Percentiles rank a stretch among this genome's conserved stretches.
phyloP scores from a whole-genome alignment of 2,113 vertebrate genomes.

The Bettongia penicillata region DNA sequence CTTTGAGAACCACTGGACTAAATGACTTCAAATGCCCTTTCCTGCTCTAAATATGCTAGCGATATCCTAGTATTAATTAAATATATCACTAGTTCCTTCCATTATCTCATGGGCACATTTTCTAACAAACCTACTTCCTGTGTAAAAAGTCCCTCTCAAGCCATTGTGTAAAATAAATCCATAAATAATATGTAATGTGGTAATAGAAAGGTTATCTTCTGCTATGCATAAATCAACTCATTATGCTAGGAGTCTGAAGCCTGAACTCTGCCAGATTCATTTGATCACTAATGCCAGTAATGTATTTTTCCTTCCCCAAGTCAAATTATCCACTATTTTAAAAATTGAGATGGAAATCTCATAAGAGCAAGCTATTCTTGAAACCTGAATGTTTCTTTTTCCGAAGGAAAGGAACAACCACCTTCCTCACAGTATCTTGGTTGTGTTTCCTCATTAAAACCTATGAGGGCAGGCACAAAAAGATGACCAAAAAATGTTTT shows the following conservation, averaged over 20 bases:
- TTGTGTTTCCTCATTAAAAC: constrained; percentile 63
- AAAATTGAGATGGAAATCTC: constrained; percentile 63
- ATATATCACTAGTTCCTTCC: constrained; percentile 42
- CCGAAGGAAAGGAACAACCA: constrained; percentile 58
- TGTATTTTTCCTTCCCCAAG: constrained; percentile 57
- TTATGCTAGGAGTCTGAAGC: constrained; percentile 40
- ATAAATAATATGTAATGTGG: constrained; percentile 39
- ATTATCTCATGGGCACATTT: constrained; percentile 35
- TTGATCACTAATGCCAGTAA: constrained; percentile 53
- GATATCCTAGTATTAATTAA: constrained; percentile 21
- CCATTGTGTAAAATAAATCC: constrained; percentile 32
- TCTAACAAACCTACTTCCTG: constrained; percentile 47
- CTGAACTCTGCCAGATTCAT: not conserved
- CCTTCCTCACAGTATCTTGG: constrained; percentile 59
- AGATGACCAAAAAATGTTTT: constrained; percentile 53
- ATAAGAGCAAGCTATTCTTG: constrained; percentile 66
- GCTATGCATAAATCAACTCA: constrained; percentile 54
- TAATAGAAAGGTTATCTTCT: constrained; percentile 41
- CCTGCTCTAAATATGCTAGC: not conserved
- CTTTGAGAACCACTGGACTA: not conserved
- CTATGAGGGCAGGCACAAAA: constrained; percentile 60
- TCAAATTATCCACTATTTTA: constrained; percentile 47
- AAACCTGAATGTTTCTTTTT: constrained; percentile 66
- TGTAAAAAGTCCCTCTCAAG: constrained; percentile 36
- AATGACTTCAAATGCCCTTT: not conserved